Evolutionary conservation across 2,113 vertebrate genomes (phyloP), one percentile per base, ranked within the genome.

Genomic region (Ciconia boyciana): DNA sequence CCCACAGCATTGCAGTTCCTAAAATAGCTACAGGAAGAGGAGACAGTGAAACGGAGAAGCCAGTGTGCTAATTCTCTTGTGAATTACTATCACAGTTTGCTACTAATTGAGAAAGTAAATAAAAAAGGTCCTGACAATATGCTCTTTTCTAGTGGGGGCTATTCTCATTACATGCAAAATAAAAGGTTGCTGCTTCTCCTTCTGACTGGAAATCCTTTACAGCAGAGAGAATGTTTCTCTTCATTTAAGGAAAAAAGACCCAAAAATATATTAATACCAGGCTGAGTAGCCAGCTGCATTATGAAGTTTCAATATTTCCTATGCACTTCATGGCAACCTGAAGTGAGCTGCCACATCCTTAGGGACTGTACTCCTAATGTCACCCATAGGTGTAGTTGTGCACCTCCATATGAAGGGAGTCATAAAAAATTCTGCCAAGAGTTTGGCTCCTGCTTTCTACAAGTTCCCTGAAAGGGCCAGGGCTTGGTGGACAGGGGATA

Each of bases 101-200:
- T 95, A 94, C 96, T 98, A 97, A 97, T 97, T 98, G 97, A 96
- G 96, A 98, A 98, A 96, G 96, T 97, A 98, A 96, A 98, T 97
- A 97, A 97, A 97, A 96, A 94, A 87, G 90, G 94, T 95, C 94
- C 70, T 96, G 96, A 97, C 96, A 98, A 91, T 94, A 95, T 94
- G 90, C 76, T 97, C 60, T 97, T 83, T 97, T 96, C 89, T 92
- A 85, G 82, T 69, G 69, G 89, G 61, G 91, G 91, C 87, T 96
- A 95, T 83, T 96, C 93, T 98, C 94, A 94, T 93, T 92, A 95
- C 96, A 98, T 87, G 93, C 36, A 87, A 95, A 97, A 96, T 65
- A 82, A 84, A 94, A 89, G 80, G 61, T 66, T 95, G 26, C 7
- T 2, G 6, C 16, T 87, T 91, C 54, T 80, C 66, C 15, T 90